These are phyloP conservation scores for Poecilia wingei DNA, from an alignment of 2,797 vertebrate species.

Conservation along the genomic window DNA sequence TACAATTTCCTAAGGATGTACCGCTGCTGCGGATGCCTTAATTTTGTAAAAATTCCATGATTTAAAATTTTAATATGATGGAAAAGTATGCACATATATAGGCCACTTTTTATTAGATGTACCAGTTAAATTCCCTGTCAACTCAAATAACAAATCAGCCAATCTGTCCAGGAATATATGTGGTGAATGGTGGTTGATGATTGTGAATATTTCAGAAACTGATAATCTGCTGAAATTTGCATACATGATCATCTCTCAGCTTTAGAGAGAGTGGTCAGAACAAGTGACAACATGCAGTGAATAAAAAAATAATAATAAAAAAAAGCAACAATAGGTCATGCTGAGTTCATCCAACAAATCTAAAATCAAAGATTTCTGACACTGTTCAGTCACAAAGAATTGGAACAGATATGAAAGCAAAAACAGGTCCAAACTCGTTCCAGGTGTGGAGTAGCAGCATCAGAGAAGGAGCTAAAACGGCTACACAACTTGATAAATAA, in stretches of 20 bases:
- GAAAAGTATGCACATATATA: neutral
- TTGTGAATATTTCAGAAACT: neutral
- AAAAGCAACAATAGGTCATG: no score
- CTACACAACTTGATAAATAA: neutral
- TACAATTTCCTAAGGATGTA: neutral
- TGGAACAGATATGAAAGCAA: neutral
- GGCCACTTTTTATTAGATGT: neutral
- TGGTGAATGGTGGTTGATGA: neutral
- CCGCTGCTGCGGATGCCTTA: neutral
- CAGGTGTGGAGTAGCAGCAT: neutral
- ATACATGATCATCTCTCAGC: no score
- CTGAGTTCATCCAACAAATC: no score
- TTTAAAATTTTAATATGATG: neutral
- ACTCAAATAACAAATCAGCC: neutral
- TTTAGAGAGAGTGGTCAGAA: no score
- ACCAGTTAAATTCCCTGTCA: neutral
- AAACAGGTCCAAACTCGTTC: neutral
- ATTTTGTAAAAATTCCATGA: neutral
- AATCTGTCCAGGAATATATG: neutral
- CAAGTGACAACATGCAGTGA: no score
- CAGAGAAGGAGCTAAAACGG: neutral
- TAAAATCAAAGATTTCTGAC: neutral
- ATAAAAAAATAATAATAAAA: no score
- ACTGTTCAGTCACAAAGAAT: neutral
- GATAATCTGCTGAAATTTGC: neutral